Evolutionary conservation across 2,797 vertebrate species (phyloP).

Genomic region (Trichosurus vulpecula): DNA sequence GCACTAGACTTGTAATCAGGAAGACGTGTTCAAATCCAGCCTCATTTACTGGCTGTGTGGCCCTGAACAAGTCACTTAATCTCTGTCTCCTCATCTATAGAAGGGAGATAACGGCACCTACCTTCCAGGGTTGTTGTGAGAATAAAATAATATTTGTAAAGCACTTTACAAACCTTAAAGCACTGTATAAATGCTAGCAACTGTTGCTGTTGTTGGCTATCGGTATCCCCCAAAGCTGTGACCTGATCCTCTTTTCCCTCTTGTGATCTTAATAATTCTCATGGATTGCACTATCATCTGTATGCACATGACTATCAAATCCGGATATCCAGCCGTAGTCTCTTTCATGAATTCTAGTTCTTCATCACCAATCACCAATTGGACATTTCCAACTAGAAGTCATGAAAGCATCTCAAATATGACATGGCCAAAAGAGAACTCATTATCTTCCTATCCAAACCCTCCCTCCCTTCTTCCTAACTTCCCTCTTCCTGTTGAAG

Average conservation of each 20-base stretch:
- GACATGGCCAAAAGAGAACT: background rate
- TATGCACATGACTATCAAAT: background rate
- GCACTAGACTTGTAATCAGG: background rate
- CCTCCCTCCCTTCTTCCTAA: too few species aligned
- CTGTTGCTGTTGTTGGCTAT: background rate
- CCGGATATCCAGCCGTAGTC: background rate
- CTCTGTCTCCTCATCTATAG: background rate
- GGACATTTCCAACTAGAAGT: background rate
- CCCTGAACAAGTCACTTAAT: background rate
- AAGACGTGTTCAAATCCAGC: background rate
- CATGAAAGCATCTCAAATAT: background rate
- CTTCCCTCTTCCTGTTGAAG: background rate
- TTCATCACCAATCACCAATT: background rate
- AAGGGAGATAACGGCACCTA: background rate
- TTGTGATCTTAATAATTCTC: background rate
- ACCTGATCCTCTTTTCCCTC: background rate
- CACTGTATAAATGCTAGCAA: background rate
- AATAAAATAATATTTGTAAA: background rate
- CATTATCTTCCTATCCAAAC: background rate
- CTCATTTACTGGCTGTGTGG: background rate
- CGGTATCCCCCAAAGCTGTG: background rate
- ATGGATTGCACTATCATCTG: background rate
- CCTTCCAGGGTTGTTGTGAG: background rate
- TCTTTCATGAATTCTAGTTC: background rate
- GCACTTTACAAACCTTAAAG: background rate